Conservation (phyloP, 2,113 vertebrate species). For the Elachura formosa region DNA sequence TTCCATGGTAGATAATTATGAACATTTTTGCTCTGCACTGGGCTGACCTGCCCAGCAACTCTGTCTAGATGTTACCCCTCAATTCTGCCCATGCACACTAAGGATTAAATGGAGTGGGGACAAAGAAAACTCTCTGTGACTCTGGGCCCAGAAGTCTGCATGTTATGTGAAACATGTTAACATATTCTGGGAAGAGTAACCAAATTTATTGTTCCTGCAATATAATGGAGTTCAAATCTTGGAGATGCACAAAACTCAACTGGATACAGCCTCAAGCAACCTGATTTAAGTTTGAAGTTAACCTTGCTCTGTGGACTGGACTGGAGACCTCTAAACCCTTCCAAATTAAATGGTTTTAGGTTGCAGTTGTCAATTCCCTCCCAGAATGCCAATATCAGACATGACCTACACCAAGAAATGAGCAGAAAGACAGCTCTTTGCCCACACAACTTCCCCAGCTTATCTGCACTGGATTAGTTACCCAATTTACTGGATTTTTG, state of each 20-base stretch:
- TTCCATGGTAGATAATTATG: neutral
- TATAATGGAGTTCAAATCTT: neutral
- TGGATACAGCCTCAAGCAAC: neutral
- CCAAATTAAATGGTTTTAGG: neutral
- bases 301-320: neutral
- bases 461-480: neutral
- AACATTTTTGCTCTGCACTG: neutral
- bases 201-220: neutral
- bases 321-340: neutral
- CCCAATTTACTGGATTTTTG: neutral
- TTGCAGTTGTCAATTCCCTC: neutral
- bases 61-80: neutral
- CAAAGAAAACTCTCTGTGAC: neutral
- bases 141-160: neutral
- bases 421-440: neutral
- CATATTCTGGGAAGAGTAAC: neutral
- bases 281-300: neutral
- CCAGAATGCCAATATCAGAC: neutral
- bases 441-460: neutral
- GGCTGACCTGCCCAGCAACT: neutral
- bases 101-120: neutral
- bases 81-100: neutral
- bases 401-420: rapidly evolving
- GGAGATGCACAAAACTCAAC: neutral
- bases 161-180: rapidly evolving